phyloP scores from a whole-genome alignment of 2,113 vertebrate genomes.

The Nothocercus julius region DNA sequence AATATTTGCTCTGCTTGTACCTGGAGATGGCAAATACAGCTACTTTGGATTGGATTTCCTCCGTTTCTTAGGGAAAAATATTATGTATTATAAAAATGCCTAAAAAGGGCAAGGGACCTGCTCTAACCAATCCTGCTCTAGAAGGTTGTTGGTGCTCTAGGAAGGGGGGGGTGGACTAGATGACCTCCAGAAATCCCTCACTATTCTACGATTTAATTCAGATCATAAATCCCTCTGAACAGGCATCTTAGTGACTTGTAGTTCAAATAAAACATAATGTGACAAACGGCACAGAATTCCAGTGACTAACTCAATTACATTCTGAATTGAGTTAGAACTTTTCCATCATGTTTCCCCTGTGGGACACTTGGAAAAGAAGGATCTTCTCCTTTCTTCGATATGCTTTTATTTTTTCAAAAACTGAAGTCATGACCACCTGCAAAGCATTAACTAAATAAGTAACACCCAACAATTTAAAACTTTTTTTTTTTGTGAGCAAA shows the following conservation, averaged over 20 bases:
- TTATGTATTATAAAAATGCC: not conserved
- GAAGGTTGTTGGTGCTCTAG: not conserved
- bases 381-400: not conserved
- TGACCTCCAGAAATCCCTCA: not conserved
- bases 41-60: not conserved
- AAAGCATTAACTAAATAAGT: slow-evolving; percentile 40
- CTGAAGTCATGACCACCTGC: slow-evolving; percentile 19
- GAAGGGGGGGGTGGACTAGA: not conserved
- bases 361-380: not conserved
- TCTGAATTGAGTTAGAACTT: not conserved
- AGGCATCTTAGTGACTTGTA: not conserved
- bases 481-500: slow-evolving; percentile 22
- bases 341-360: not conserved
- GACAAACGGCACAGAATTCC: not conserved
- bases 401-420: not conserved
- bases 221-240: not conserved
- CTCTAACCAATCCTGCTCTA: not conserved
- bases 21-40: not conserved
- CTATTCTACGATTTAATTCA: not conserved
- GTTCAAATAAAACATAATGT: not conserved
- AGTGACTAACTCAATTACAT: not conserved
- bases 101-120: not conserved
- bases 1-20: not conserved
- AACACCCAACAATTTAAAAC: slow-evolving; percentile 24
- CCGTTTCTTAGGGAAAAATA: not conserved